A percentile compares a stretch with the other conserved stretches of the same genome.
These are phyloP conservation scores for Apaloderma vittatum DNA, from an alignment of 2,113 vertebrate genomes.

Conservation along the genomic window DNA sequence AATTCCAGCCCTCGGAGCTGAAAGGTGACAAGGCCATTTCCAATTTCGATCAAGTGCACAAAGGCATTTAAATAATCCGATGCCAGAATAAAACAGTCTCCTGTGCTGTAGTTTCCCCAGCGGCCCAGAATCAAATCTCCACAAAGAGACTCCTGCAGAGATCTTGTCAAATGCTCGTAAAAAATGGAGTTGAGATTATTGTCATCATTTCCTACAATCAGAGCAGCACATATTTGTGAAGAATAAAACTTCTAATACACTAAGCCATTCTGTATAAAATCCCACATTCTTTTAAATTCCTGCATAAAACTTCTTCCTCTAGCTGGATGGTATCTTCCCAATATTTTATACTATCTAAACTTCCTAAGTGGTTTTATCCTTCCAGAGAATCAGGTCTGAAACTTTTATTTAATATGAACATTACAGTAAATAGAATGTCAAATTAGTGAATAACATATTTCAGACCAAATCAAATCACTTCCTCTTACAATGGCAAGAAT, in stretches of 20 bases:
- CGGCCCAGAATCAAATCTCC: slow-evolving; percentile 94
- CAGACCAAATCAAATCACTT: neutral
- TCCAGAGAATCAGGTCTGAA: neutral
- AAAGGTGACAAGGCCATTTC: slow-evolving; percentile 97
- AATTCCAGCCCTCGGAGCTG: slow-evolving; percentile 98
- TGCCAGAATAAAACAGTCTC: slow-evolving; percentile 97
- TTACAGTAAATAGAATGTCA: neutral
- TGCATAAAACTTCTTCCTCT: neutral
- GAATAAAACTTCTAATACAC: neutral
- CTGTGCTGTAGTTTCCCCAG: slow-evolving; percentile 95
- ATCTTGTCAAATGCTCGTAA: slow-evolving; percentile 96
- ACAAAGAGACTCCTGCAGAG: slow-evolving; percentile 94
- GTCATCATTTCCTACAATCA: slow-evolving; percentile 88
- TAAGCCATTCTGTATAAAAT: neutral
- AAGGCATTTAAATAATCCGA: slow-evolving; percentile 98
- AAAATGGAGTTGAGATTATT: slow-evolving; percentile 98
- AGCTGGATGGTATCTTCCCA: neutral
- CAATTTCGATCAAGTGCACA: slow-evolving; percentile 95
- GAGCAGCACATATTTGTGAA: neutral
- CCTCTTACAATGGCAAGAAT: neutral
- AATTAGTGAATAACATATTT: neutral
- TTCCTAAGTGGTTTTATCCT: neutral
- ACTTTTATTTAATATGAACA: neutral
- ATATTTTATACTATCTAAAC: neutral
- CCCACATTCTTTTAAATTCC: neutral